These are phyloP conservation scores for Morus bassanus DNA, from an alignment of 2,797 vertebrate species.

Conservation along the genomic window DNA sequence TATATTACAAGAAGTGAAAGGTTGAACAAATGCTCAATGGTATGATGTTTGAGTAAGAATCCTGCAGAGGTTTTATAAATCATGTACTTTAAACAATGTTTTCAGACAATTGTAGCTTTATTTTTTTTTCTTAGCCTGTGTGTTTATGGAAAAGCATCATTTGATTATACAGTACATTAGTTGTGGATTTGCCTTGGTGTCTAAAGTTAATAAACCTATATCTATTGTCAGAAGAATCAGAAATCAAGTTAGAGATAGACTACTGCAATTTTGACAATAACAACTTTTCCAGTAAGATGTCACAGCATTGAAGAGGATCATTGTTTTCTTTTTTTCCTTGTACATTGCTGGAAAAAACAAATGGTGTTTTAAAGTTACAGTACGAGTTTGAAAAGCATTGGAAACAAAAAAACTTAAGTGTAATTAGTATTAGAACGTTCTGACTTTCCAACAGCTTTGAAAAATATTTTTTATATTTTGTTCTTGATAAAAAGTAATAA, in stretches of 20 bases:
- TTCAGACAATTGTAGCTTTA: not conserved
- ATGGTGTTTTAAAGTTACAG: not conserved
- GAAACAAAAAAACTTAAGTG: not conserved
- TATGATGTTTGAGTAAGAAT: not conserved
- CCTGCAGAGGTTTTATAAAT: not conserved
- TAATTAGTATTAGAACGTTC: not conserved
- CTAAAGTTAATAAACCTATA: not conserved
- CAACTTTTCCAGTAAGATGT: not conserved
- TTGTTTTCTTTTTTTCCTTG: not conserved
- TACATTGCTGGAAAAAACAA: not conserved
- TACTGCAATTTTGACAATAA: not conserved
- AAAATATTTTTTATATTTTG: not conserved
- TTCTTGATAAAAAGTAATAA: not conserved
- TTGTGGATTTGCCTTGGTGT: not conserved
- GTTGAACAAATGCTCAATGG: not conserved
- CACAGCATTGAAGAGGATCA: not conserved
- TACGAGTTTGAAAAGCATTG: not conserved
- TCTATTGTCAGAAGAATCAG: not conserved
- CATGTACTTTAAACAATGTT: not conserved
- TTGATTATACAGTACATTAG: not conserved
- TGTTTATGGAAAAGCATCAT: not conserved
- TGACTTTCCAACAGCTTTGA: not conserved
- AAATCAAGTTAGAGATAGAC: not conserved
- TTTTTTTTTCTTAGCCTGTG: not conserved
- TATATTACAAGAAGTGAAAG: not conserved